Base-by-base conservation (phyloP, 92 coral and sea anemone genomes). In the Parazoanthus atlanticus region DNA sequence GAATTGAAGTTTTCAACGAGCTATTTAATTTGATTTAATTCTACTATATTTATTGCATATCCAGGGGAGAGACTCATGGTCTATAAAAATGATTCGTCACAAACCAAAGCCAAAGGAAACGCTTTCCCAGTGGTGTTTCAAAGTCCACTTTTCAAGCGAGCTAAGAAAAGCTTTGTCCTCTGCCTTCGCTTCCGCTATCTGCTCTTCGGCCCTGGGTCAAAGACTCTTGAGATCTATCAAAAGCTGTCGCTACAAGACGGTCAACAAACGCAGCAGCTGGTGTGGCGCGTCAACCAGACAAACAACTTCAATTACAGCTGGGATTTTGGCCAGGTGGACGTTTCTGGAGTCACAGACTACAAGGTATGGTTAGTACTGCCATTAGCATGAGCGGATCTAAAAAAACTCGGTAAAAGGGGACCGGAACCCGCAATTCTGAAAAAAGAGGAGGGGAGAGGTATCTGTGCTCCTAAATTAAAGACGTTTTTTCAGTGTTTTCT, bases 161-260 rank as follows among this genome's bases (percentile, higher is more conserved):
- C 93, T 25, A 76, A 88, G 30, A 40, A 47, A 1, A 90, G 83
- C 23, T 89, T 79, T 71, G 88, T 61, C 31, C 49, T 93, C 46
- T 94, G 98, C 25, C 86, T 94, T 28, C 80, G 91, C 70, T 94
- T 94, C 89, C 86, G 89, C 6, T 94, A 93, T 79, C 78, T 89
- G 74, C 89, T 94, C 38, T 91, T 88, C 66, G 93, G 95, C 46
- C 86, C 91, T 71, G 98, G 92, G 10, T 74, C 31, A 28, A 91
- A 88, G 58, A 49, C 38, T 17, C 91, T 94, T 58, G 93, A 91
- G n/a, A 33, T 94, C 16, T 94, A 89, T 76, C 98, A 94, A 52
- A 85, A 82, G 21, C 33, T 94, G 16, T 76, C 91, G 32, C 67
- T 75, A 29, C 91, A 78, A 16, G 83, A 89, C 80, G 65, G 86